Evolutionary conservation across 1,140 invertebrate species (phyloP).

Genomic region (Calliopsis andreniformis): DNA sequence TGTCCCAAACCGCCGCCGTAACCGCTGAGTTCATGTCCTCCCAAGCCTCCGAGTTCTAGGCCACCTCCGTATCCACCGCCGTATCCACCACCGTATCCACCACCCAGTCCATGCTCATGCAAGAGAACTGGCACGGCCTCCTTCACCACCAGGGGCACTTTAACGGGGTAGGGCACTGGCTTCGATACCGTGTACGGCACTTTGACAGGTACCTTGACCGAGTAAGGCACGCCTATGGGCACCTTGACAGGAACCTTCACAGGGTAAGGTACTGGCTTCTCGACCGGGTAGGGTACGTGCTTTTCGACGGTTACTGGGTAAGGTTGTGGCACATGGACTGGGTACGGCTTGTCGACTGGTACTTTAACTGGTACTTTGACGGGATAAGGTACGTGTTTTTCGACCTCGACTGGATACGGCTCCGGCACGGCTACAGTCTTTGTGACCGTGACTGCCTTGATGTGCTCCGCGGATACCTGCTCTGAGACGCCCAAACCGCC

Average conservation of each 20-base stretch:
- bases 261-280: conserved; percentile 81
- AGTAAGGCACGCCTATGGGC: conserved; percentile 76
- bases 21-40: conserved; percentile 63
- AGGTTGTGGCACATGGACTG: conserved; percentile 82
- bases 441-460: conserved; percentile 79
- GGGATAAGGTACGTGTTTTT: conserved; percentile 78
- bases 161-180: conserved; percentile 75
- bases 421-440: conserved; percentile 80
- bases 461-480: conserved; percentile 74
- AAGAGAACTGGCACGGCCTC: conserved; percentile 83
- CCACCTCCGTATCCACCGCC: conserved; percentile 32
- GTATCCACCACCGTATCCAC: conserved; percentile 53
- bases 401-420: conserved; percentile 78
- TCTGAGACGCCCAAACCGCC: conserved; percentile 53
- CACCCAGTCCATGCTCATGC: conserved; percentile 65
- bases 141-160: conserved; percentile 75
- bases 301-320: conserved; percentile 84
- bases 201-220: conserved; percentile 79
- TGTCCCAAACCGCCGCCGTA: conserved; percentile 60
- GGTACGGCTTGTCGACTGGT: conserved; percentile 82
- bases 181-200: conserved; percentile 82
- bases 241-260: conserved; percentile 83
- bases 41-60: conserved; percentile 31
- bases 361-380: conserved; percentile 80
- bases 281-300: conserved; percentile 82